Base-by-base conservation (phyloP, 2,113 vertebrate genomes). In the Pleuronectes platessa region DNA sequence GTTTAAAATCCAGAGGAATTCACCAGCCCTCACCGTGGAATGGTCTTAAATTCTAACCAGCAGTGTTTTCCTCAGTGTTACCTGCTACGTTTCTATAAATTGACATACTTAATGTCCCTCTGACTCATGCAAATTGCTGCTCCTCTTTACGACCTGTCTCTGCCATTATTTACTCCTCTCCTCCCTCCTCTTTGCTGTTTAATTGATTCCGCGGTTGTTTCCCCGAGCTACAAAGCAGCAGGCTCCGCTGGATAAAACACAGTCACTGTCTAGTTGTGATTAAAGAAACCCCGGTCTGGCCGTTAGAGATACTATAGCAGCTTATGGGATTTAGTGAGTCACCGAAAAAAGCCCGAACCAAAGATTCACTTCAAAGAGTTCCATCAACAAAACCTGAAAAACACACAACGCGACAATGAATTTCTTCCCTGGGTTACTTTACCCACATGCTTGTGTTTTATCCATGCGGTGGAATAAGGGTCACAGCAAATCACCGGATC, bases 311-410 rank as follows among this genome's bases (percentile, higher is more conserved):
- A 93, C 79, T 79, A 84, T 74, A 62, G 85, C 79, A 71, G 92
- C 90, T 92, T 92, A 91, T 78, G 76, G 90, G 90, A 95, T 91
- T 90, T 84, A 83, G 67, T 72, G 86, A 86, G 81, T 90, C 88
- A 82, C 85, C 76, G 68, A 40, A 86, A 31, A 90, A 82, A 74
- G 49, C 76, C 76, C 80, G 64, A 78, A 71, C 81, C 71, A 76
- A 68, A 87, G 76, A 85, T 83, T 82, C 42, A 81, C 86, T 92
- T 94, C 86, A 92, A 90, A 92, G 86, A 79, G 51, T 70, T 70
- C 54, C 49, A 79, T 71, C 75, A 73, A 74, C 81, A 84, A 82
- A 84, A 86, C 78, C 80, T 86, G 81, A 66, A 85, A 68, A 82
- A 89, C 65, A 73, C 72, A 68, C 77, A 79, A 78, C 79, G 84